phyloP scores from a whole-genome alignment of 2,113 vertebrate genomes.

The Aptenodytes forsteri region DNA sequence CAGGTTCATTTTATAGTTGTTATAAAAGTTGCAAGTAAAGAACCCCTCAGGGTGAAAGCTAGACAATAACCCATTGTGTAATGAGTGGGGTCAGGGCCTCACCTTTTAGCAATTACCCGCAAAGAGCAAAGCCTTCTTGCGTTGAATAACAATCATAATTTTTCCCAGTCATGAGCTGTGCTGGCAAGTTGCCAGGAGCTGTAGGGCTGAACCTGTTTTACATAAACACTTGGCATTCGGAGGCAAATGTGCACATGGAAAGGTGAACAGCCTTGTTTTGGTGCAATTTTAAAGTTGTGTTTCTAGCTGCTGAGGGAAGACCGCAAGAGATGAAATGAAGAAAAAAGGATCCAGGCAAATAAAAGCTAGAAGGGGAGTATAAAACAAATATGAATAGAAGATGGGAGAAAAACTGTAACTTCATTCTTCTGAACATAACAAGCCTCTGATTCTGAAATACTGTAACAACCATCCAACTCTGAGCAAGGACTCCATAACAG shows the following conservation, averaged over 20 bases:
- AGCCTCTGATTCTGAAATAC: neutral
- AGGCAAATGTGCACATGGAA: neutral
- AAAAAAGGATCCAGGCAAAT: neutral
- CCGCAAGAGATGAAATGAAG: neutral
- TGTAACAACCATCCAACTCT: neutral
- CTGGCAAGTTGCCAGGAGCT: neutral
- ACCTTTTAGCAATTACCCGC: neutral
- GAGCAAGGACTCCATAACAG: neutral
- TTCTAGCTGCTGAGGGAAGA: neutral
- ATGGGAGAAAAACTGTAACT: neutral
- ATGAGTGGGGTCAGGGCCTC: constrained; percentile 2
- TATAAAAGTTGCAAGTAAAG: neutral
- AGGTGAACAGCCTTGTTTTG: neutral
- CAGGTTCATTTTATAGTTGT: neutral
- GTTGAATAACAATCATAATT: neutral
- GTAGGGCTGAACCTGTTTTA: neutral
- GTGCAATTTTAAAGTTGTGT: neutral
- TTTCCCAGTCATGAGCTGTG: neutral
- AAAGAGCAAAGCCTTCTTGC: neutral
- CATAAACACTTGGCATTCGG: rapidly evolving
- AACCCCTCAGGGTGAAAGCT: neutral
- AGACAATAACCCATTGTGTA: neutral
- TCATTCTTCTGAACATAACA: neutral
- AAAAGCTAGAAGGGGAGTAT: neutral
- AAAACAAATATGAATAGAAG: neutral